phyloP scores from a whole-genome alignment of 2,113 vertebrate genomes.

The Grammomys dolichurus region DNA sequence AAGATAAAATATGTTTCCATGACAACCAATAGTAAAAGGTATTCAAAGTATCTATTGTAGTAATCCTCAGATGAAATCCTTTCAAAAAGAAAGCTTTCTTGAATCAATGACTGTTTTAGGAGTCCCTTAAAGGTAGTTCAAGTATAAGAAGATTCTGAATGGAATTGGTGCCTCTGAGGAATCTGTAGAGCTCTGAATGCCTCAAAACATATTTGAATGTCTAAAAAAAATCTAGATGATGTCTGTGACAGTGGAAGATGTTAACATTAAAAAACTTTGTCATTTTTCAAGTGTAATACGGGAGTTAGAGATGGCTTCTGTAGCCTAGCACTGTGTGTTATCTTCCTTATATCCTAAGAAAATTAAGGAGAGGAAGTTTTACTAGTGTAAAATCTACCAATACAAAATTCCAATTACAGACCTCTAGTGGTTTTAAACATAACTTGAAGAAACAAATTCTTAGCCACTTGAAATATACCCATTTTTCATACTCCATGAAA shows the following conservation, averaged over 20 bases:
- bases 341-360: neutral
- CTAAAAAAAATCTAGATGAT: neutral
- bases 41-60: neutral
- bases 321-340: neutral
- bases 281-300: neutral
- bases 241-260: neutral
- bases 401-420: neutral
- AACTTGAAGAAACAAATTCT: neutral
- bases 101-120: slow-evolving; percentile 3
- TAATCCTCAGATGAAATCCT: neutral
- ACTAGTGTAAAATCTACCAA: neutral
- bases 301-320: neutral
- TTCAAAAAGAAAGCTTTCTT: slow-evolving; percentile 15
- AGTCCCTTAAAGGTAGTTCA: neutral
- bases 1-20: slow-evolving; percentile 27
- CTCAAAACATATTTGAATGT: neutral
- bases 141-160: neutral
- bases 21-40: slow-evolving; percentile 4
- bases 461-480: neutral
- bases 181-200: neutral
- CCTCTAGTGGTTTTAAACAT: neutral
- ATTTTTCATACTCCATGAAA: neutral
- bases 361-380: neutral
- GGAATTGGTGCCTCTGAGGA: neutral
- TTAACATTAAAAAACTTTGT: neutral